Conservation (phyloP, 2,113 vertebrate genomes). For the Notarius lentiginosus region DNA sequence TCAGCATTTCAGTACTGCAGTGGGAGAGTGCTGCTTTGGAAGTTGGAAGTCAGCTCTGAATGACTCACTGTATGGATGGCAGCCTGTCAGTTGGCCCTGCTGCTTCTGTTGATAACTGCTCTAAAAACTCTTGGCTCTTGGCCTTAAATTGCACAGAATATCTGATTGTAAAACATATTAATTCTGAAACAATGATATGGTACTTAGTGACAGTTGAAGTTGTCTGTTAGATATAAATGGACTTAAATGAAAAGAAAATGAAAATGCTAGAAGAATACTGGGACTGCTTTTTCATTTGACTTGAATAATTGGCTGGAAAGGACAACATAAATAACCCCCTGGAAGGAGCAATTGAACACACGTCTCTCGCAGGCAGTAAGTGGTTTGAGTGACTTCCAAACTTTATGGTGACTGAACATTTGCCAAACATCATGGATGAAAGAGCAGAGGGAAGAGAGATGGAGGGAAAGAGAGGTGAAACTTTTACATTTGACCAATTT, state of each 20-base stretch:
- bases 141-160: constrained; percentile 6
- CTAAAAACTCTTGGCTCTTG: constrained; percentile 16
- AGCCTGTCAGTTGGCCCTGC: constrained; percentile 7
- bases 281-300: background rate
- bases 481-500: background rate
- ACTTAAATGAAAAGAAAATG: background rate
- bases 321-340: background rate
- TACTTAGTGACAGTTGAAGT: background rate
- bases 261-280: constrained; percentile 17
- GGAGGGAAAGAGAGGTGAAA: background rate
- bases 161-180: background rate
- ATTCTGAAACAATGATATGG: constrained; percentile 2
- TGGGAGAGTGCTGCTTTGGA: constrained; percentile 1
- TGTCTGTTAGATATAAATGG: background rate
- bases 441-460: constrained; percentile 14
- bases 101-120: constrained; percentile 19
- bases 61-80: constrained; percentile 38
- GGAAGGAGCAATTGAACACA: constrained; percentile 11
- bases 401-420: constrained; percentile 13
- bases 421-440: background rate
- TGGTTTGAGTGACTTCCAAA: constrained; percentile 33
- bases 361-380: constrained; percentile 1
- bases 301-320: constrained; percentile 13
- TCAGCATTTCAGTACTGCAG: background rate
- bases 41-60: constrained; percentile 27